Base-by-base conservation (phyloP, 1,140 invertebrate species). In the Elysia chlorotica region DNA sequence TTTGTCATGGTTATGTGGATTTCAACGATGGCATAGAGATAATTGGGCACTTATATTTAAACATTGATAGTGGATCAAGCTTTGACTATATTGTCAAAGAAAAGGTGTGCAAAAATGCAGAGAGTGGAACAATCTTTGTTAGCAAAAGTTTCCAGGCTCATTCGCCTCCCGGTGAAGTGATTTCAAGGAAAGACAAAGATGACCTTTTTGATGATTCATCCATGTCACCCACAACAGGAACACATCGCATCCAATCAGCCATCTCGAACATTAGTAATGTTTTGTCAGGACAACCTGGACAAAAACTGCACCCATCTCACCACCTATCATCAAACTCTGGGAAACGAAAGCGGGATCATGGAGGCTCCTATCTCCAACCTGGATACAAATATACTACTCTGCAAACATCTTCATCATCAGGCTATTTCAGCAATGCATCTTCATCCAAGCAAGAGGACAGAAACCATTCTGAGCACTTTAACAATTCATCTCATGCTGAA, bases 1-100 rank as follows among this genome's bases (percentile, higher is more conserved):
- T 78, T 30, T 78, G 77, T 62, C 77, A 78, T 72, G 77, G 77
- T 35, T 76, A 75, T 73, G 65, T 78, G 36, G 77, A 78, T n/a
- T 78, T 78, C 35, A 61, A 74, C 30, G 66, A 68, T 61, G 74
- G 73, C 56, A 71, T 78, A 56, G 77, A 78, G 66, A 75, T 78
- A n/a, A 78, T 78, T 59, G 77, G 77, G 10, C 74, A 78, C 63
- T 61, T 78, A n/a, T 76, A 78, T 68, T 57, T 78, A 35, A 78
- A 71, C 59, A 72, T 78, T 66, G 77, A 78, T 48, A 78, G 69
- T 48, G 69, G 59, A 1, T 25, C 36, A 28, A 76, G 69, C n/a
- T 74, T 75, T 59, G 74, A 78, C 53, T 78, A 78, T 65, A 63
- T 78, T 41, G 68, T 78, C 10, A 75, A 78, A 30, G 77, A 78